Evolutionary conservation across 2,113 vertebrate species (phyloP), one percentile per base, ranked within the genome.

Genomic region (Alligator sinensis): DNA sequence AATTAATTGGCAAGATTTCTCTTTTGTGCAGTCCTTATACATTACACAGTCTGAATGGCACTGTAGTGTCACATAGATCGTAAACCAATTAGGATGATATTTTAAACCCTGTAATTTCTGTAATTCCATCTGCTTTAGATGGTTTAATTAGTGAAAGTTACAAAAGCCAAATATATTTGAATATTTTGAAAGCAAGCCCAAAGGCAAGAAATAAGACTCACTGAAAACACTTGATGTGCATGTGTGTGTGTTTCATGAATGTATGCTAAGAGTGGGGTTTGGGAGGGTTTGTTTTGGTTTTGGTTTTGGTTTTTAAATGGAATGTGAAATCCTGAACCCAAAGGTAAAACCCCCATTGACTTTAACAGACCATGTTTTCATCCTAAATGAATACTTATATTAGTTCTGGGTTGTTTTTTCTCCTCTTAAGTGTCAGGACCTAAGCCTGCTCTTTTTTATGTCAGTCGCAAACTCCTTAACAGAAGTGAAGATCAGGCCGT

Each of bases 141-240:
- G 97, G 97, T 97, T 98, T 98, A 98, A 98, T 98, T 98, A 98
- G 97, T 93, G 86, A 98, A 96, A 98, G 97, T 97, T 98, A 97
- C 97, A 98, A 98, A 98, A 98, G 98, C 97, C 98, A 98, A 98
- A 97, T 97, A 98, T 96, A 98, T 98, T 97, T 98, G 97, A 98
- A 97, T 98, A 97, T 98, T 98, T 98, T 98, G 97, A 98, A 98
- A 96, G 97, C 97, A 97, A 97, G 94, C 97, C 92, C 94, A 98
- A 97, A 94, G 95, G 97, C 96, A 97, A 97, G 95, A 97, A 96
- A 96, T 96, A 95, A 96, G 97, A 97, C 92, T 97, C 97, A 95
- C 94, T 57, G 25, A 96, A 97, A 97, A 95, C 96, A 97, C 89
- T 97, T 96, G 93, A 96, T 97, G 84, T 93, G 93, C 79, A 92